Evolutionary conservation across 2,888 invertebrate genomes (phyloP), one percentile per base, ranked within the genome.

Genomic region (Heliconius charithonia): DNA sequence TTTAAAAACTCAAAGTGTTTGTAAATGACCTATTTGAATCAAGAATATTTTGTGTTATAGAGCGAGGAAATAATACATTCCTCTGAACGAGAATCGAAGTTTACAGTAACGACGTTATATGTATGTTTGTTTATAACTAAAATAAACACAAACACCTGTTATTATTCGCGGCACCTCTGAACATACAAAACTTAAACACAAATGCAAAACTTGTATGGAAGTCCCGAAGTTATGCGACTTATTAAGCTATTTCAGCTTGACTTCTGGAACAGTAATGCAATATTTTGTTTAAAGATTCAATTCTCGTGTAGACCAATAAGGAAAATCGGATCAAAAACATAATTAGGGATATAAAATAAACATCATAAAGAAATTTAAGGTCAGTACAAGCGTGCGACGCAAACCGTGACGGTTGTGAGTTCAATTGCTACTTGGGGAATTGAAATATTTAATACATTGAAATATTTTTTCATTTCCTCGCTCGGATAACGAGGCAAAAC

Each of bases 141-240:
- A 45, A 16, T 45, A 27, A 45, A 69, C 69, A 69, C 25, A 41
- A 67, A 41, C 67, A 69, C 69, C 69, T 69, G 69, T 25, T 41
- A 45, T 7, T 69, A 19, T 19, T 69, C 41, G 25, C 67, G 41
- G 16, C 41, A 25, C 25, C 25, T 45, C 69, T 45, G n/a, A 69
- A 69, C 41, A 69, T 25, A 69, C 41, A 69, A 9, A 25, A 69
- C 25, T 45, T 27, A 25, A 45, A 45, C 45, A 69, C 41, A 69
- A 69, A 69, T 25, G 19, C 25, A n/a, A n/a, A 59, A 59, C 59
- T 69, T 19, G 25, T 45, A 69, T 13, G 25, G 41, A 69, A 69
- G 69, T 69, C 25, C 25, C 25, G 3, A 45, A 45, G 16, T 45
- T 69, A 45, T 16, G 37, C 16, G 25, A 41, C 41, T 67, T 67